Percentiles rank a stretch among this genome's conserved stretches.
These are phyloP conservation scores for Cylindroiulus punctatus DNA, from an alignment of 2,888 invertebrate species.

Conservation along the genomic window DNA sequence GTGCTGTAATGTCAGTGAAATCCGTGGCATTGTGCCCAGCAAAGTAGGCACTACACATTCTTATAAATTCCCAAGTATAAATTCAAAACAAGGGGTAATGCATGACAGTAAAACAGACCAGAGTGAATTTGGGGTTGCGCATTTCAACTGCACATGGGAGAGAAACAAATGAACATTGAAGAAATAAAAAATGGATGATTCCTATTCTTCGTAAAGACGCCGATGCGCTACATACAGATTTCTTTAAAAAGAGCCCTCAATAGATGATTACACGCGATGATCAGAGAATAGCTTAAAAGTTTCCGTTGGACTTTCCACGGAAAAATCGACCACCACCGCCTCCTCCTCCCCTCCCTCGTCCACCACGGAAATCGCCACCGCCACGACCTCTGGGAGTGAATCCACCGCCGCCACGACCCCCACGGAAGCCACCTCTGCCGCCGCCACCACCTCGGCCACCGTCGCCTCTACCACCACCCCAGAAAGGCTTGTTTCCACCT, in stretches of 20 bases:
- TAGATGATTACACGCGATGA: slow-evolving; percentile 15
- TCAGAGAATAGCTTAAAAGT: neutral
- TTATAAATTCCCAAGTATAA: slow-evolving; percentile 11
- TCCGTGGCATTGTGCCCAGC: slow-evolving; percentile 11
- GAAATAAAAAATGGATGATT: slow-evolving; percentile 31
- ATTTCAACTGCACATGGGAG: neutral
- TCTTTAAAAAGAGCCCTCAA: neutral
- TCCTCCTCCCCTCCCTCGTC: slow-evolving; percentile 51
- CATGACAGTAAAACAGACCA: slow-evolving; percentile 6
- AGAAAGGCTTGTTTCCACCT: slow-evolving; percentile 49
- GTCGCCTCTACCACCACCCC: slow-evolving; percentile 40
- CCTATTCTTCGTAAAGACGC: neutral
- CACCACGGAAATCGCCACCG: slow-evolving; percentile 53
- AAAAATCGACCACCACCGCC: slow-evolving; percentile 36
- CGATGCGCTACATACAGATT: slow-evolving; percentile 15
- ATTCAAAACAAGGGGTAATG: slow-evolving; percentile 11
- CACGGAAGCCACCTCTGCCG: neutral
- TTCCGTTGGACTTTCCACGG: slow-evolving; percentile 8
- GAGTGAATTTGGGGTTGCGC: neutral
- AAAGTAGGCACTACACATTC: slow-evolving; percentile 16
- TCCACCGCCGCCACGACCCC: slow-evolving; percentile 53
- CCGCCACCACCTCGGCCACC: slow-evolving; percentile 47
- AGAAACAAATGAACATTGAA: slow-evolving; percentile 28
- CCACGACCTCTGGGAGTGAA: slow-evolving; percentile 44
- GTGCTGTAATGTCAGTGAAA: slow-evolving; percentile 37